These are phyloP conservation scores for Stenolophus ochropezus DNA, from an alignment of 2,888 invertebrate species.

Conservation along the genomic window DNA sequence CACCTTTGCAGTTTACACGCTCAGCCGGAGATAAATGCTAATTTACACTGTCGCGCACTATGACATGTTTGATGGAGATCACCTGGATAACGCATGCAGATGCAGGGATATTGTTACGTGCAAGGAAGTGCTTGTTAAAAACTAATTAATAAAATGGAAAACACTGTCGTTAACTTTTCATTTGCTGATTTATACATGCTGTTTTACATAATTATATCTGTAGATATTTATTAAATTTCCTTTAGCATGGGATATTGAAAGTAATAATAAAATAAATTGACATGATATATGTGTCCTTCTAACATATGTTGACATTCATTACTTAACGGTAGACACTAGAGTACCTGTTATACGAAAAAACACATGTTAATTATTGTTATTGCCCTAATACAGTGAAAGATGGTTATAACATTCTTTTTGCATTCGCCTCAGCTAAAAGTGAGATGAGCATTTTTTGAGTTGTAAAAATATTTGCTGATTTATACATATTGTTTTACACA, in stretches of 20 bases:
- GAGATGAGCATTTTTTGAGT: too few species aligned
- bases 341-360: too few species aligned
- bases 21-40: constrained; percentile 46
- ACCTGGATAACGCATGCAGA: constrained; percentile 30
- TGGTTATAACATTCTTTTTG: too few species aligned
- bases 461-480: background rate
- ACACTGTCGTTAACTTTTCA: background rate
- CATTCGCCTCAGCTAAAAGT: too few species aligned
- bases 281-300: background rate
- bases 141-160: background rate
- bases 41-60: constrained; percentile 32
- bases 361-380: too few species aligned
- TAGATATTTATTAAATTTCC: background rate
- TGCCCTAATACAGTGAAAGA: too few species aligned
- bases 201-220: background rate
- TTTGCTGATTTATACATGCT: background rate
- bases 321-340: too few species aligned
- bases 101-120: background rate
- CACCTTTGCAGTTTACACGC: constrained; percentile 52
- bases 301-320: too few species aligned
- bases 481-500: background rate
- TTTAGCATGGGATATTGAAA: background rate
- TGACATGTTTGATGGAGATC: constrained; percentile 48
- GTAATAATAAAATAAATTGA: background rate
- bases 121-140: background rate